Base-by-base conservation (phyloP, 2,113 vertebrate genomes). In the Falcunculus frontatus region DNA sequence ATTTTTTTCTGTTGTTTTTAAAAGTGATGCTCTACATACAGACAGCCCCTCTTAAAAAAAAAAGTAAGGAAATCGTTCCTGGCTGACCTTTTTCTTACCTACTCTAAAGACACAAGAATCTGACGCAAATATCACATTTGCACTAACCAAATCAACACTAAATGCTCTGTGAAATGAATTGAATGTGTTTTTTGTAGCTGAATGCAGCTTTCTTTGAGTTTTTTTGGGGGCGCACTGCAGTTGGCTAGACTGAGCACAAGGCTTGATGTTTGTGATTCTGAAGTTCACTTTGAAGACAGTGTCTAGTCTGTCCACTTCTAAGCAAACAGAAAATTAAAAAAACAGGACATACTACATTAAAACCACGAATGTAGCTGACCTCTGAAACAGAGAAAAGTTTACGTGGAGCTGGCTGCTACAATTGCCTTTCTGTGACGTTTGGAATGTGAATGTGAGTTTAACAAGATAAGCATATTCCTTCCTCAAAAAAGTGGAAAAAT, bases 81-180 rank as follows among this genome's bases (percentile, higher is more conserved):
- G 76, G 87, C 68, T 95, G 93, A 89, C 95, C 94, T 96, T 94
- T 95, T 72, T 33, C 53, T 95, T 95, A 95, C 89, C 83, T 97
- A 14, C 46, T 93, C 30, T 87, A 93, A 96, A 89, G 89, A 94
- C 59, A 95, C 63, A 84, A 79, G 65, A 90, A 93, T 94, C 70
- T 96, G 93, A 96, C 10, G 30, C 81, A 94, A 94, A 94, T 96
- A 93, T 77, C 69, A 89, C 79, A 94, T 95, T 95, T 95, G 23
- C 68, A 74, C 82, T 93, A 93, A 87, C 60, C 65, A 95, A 86
- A 94, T 94, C 90, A 96, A 96, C 91, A 91, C 91, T 96, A 84
- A 95, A 95, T 18, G 23, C 90, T 92, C 93, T 95, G 62, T 96
- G 94, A 93, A 95, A 73, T 94, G 67, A 90, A 91, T 87, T 95